Percentiles rank a stretch among this genome's conserved stretches.
Conservation (phyloP, 2,797 vertebrate genomes). For the Arremon aurantiirostris region DNA sequence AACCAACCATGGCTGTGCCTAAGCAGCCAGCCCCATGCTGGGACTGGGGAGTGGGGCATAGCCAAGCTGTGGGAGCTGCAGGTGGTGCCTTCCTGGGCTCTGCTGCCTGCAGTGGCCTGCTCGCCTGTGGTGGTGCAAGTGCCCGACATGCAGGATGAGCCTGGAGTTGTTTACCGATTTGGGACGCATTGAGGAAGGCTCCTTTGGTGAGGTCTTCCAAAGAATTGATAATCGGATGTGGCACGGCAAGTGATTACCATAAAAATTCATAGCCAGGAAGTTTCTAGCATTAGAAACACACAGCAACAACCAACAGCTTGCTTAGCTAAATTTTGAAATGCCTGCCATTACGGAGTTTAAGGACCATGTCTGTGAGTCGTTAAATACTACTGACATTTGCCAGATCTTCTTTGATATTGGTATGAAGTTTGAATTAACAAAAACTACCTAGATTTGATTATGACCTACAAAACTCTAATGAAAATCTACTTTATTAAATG, state of each 20-base stretch:
- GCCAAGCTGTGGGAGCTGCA: neutral
- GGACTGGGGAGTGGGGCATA: neutral
- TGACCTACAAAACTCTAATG: neutral
- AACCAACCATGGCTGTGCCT: neutral
- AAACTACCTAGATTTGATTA: neutral
- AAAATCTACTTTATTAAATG: neutral
- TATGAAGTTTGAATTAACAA: neutral
- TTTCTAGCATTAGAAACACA: neutral
- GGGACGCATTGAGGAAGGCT: neutral
- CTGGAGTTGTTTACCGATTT: neutral
- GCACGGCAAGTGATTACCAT: neutral
- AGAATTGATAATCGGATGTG: neutral
- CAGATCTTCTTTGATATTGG: neutral
- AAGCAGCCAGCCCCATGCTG: rapidly evolving
- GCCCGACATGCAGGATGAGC: rapidly evolving
- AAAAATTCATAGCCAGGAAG: neutral
- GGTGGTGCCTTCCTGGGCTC: rapidly evolving
- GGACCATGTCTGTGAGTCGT: neutral
- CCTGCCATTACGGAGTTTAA: neutral
- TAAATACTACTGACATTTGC: neutral
- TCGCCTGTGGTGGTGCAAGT: neutral
- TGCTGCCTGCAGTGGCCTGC: neutral
- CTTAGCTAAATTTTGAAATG: neutral
- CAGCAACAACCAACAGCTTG: neutral
- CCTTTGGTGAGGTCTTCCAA: neutral